These are phyloP conservation scores for Luidia sarsii DNA, from an alignment of 53 echinoderm and acorn worm genomes.

Conservation along the genomic window DNA sequence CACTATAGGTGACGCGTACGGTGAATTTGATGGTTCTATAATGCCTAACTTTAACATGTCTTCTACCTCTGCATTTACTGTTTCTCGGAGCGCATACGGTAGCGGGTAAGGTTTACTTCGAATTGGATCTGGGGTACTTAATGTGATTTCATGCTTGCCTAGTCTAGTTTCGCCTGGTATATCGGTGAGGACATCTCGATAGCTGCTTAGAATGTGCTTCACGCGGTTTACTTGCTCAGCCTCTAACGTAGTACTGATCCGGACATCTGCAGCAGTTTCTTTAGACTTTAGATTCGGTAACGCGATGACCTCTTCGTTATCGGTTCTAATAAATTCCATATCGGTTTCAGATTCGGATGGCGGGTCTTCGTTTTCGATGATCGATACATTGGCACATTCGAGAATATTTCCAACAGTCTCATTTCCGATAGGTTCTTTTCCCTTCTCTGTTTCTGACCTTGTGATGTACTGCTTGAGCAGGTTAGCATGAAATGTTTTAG, in stretches of 20 bases:
- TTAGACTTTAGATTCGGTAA: conserved; percentile 30
- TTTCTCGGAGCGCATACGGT: conserved; percentile 23
- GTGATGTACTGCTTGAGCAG: conserved; percentile 24
- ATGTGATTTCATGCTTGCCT: conserved; percentile 17
- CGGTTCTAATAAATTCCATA: neutral
- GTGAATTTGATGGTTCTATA: conserved; percentile 50
- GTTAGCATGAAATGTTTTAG: conserved; percentile 26
- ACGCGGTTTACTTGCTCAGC: neutral
- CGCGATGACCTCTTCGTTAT: conserved; percentile 39
- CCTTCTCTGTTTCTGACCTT: neutral
- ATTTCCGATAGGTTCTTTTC: neutral
- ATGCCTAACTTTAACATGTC: conserved; percentile 40
- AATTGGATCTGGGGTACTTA: conserved; percentile 26
- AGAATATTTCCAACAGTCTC: neutral
- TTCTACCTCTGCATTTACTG: conserved; percentile 17
- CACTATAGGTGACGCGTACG: conserved; percentile 70
- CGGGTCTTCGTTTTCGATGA: conserved; percentile 26
- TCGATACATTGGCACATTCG: conserved; percentile 1
- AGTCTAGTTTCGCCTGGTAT: conserved; percentile 55
- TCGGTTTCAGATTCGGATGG: neutral
- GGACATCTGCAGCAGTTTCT: conserved; percentile 39
- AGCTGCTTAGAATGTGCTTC: neutral
- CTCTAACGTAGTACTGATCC: neutral
- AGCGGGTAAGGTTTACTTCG: conserved; percentile 52
- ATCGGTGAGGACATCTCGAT: conserved; percentile 44